Evolutionary conservation across 2,797 vertebrate species (phyloP), one percentile per base, ranked within the genome.

Genomic region (Buceros bicornis): DNA sequence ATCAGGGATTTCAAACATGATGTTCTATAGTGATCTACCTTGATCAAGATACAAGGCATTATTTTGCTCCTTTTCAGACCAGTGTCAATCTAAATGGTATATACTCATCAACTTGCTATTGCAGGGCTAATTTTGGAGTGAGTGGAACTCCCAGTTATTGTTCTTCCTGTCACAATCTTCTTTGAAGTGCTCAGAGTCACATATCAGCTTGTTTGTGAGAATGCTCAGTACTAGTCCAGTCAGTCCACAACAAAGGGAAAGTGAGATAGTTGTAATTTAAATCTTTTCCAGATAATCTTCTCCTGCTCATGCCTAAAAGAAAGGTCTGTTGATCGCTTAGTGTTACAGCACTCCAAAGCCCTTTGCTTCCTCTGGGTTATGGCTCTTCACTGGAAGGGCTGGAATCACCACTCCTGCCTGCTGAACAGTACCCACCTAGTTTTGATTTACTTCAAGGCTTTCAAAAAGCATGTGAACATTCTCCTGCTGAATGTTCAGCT

Each of bases 361-460:
- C 40, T 89, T 91, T 26, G 21, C 13, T 29, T 78, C 3, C 1
- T 1, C 58, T 25, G 31, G 14, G 10, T 74, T 87, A 14, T 11
- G 35, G 73, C 17, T 53, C 40, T 60, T 56, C 64, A 19, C 56
- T 61, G 67, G 37, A 87, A 84, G 20, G 35, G 16, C 58, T 86
- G 45, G 45, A 86, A 83, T 64, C 0, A 0, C 47, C 31, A 28
- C 28, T 83, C 28, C 4, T 26, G 51, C 72, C 42, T 79, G 69
- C 35, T 91, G 79, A 82, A 83, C 54, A 48, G 47, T 51, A 76
- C 29, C 21, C 33, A 64, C 50, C 14, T 25, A 64, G 14, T 6
- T 81, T 66, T 89, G 60, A 95, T 95, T 95, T 91, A 95, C 66
- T 70, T 72, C 53, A 77, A 50, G 57, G n/a, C 73, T 91, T 95